These are phyloP conservation scores for Microcebus griseorufus DNA, from an alignment of 2,113 vertebrate genomes.

Conservation along the genomic window DNA sequence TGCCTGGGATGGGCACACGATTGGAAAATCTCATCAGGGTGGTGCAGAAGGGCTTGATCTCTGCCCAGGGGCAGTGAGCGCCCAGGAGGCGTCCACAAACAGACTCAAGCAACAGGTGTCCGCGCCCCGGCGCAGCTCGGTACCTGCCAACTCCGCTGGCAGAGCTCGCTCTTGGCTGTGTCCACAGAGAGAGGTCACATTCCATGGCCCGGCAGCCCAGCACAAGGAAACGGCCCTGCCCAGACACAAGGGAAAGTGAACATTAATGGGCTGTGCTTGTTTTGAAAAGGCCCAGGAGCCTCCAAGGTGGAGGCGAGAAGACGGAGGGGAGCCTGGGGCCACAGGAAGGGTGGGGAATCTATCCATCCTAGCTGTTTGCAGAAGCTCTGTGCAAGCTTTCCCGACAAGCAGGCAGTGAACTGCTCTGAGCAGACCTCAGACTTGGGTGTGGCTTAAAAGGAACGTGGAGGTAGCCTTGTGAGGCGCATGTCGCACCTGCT, in stretches of 20 bases:
- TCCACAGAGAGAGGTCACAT: slow-evolving; percentile 51
- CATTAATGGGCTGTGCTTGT: background rate
- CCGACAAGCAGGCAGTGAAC: background rate
- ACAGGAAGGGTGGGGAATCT: background rate
- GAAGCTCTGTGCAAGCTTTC: background rate
- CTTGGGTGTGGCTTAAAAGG: background rate
- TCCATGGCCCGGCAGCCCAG: background rate
- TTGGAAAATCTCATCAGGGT: background rate
- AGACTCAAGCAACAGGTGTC: slow-evolving; percentile 32
- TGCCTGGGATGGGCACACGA: background rate
- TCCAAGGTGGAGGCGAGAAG: background rate
- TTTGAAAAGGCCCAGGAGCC: slow-evolving; percentile 2
- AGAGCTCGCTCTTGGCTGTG: background rate
- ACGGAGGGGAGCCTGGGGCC: background rate
- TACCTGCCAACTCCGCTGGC: slow-evolving; percentile 17
- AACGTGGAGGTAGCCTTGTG: background rate
- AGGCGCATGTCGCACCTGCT: background rate
- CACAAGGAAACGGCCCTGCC: background rate
- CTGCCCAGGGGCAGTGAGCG: background rate
- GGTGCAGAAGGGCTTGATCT: background rate
- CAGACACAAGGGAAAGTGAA: background rate
- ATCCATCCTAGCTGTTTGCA: background rate
- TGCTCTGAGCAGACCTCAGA: background rate
- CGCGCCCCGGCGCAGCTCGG: background rate
- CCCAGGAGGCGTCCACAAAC: background rate